Conservation (phyloP, 1,140 invertebrate genomes). For the Archegozetes longisetosus region DNA sequence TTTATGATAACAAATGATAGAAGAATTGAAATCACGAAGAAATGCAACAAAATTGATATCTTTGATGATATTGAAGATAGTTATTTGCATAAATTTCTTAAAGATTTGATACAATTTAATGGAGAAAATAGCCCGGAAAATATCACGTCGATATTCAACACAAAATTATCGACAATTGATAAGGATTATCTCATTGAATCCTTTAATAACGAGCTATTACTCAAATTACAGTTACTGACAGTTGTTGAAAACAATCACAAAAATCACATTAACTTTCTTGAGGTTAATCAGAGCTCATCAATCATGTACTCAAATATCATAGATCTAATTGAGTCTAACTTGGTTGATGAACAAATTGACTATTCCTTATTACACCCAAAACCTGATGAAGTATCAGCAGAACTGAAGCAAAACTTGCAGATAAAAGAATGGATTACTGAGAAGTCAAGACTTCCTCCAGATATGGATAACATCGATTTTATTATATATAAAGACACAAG, state of each 20-base stretch:
- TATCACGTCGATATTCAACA: neutral
- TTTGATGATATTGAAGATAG: too few relatives aligned
- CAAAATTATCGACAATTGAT: slow-evolving; percentile 15
- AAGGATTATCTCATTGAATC: slow-evolving; percentile 15
- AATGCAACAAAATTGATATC: too few relatives aligned
- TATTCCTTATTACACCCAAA: slow-evolving; percentile 1
- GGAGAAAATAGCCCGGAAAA: neutral
- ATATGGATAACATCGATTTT: slow-evolving; percentile 22
- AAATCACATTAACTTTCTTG: slow-evolving; percentile 28
- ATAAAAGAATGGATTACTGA: slow-evolving; percentile 7
- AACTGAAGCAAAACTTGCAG: neutral
- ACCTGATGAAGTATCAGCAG: neutral
- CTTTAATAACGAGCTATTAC: slow-evolving; percentile 12
- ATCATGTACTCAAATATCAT: slow-evolving; percentile 6
- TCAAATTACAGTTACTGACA: slow-evolving; percentile 45
- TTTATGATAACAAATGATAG: too few relatives aligned
- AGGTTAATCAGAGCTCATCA: neutral
- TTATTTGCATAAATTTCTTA: neutral
- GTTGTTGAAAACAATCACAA: slow-evolving; percentile 55
- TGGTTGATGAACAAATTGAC: neutral
- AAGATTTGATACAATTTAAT: neutral
- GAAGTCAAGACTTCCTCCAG: slow-evolving; percentile 8
- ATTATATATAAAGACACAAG: slow-evolving; percentile 27
- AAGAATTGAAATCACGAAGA: too few relatives aligned
- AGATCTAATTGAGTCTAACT: slow-evolving; percentile 5